Evolutionary conservation across 2,797 vertebrate genomes (phyloP).

Genomic region (Rhinichthys osculus): DNA sequence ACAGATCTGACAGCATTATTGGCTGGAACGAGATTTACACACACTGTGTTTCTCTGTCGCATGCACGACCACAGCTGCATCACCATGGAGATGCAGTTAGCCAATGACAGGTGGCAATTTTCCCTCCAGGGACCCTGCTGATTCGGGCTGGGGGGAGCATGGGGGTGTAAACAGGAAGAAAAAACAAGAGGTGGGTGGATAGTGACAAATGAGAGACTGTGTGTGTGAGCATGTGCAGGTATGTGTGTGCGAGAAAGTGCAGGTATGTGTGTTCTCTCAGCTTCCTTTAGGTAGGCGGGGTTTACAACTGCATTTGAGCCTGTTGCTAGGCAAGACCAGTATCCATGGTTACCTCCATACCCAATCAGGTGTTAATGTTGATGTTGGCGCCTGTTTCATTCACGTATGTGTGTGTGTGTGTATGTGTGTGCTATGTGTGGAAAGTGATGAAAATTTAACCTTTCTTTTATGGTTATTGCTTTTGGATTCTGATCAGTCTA

Average conservation of each 20-base stretch:
- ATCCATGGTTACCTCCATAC: conserved; percentile 35
- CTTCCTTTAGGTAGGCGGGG: conserved; percentile 7
- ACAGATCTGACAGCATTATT: conserved; percentile 8
- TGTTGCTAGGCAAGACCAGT: conserved; percentile 54
- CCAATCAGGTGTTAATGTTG: conserved; percentile 43
- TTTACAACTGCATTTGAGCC: conserved; percentile 26
- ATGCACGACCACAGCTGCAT: conserved; percentile 73
- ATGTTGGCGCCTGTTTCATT: conserved; percentile 29
- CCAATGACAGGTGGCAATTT: conserved; percentile 79
- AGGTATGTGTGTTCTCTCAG: conserved; percentile 22
- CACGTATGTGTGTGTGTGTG: not conserved
- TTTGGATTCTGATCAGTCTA: conserved; percentile 1
- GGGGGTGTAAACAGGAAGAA: conserved; percentile 47
- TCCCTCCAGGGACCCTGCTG: conserved; percentile 78
- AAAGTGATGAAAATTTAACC: not conserved
- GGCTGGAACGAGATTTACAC: conserved; percentile 11
- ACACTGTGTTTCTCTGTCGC: conserved; percentile 23
- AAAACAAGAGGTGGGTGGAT: conserved; percentile 31
- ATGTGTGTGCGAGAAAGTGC: conserved; percentile 13
- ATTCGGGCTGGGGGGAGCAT: conserved; percentile 66
- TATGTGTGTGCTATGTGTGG: not conserved
- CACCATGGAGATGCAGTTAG: conserved; percentile 82
- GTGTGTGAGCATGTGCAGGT: conserved; percentile 45
- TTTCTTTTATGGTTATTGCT: not conserved
- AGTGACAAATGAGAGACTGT: conserved; percentile 41